These are phyloP conservation scores for Fragum fragum DNA, from an alignment of 2,888 invertebrate genomes.

Conservation along the genomic window DNA sequence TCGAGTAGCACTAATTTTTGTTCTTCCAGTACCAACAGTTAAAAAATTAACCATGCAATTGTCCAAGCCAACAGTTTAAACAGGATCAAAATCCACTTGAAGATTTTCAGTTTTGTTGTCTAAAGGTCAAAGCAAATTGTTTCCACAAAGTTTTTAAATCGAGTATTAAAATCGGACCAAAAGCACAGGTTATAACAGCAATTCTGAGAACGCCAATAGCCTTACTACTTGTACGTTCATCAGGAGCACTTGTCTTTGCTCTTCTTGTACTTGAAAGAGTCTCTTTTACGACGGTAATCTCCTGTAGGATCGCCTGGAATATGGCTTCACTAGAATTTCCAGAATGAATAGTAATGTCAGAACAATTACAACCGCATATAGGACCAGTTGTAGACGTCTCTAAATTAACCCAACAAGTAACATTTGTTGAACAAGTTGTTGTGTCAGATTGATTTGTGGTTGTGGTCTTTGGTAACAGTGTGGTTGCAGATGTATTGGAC, in stretches of 20 bases:
- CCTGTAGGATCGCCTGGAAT: neutral
- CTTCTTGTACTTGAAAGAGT: conserved; percentile 5
- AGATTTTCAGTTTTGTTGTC: too few relatives aligned
- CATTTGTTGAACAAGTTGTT: neutral
- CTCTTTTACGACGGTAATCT: neutral
- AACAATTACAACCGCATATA: neutral
- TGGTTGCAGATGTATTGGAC: neutral
- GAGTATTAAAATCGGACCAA: neutral
- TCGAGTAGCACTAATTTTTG: too few relatives aligned
- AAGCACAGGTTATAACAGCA: neutral
- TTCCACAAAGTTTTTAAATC: conserved; percentile 10
- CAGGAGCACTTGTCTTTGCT: conserved; percentile 9
- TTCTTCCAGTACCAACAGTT: too few relatives aligned
- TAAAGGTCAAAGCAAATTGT: neutral
- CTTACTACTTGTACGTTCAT: conserved; percentile 10
- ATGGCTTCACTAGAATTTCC: neutral
- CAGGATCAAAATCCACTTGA: too few relatives aligned
- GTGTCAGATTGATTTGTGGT: neutral
- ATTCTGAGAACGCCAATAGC: neutral
- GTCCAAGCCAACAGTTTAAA: too few relatives aligned
- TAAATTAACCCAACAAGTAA: neutral
- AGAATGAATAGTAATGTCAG: neutral
- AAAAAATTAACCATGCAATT: too few relatives aligned
- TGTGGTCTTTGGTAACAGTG: neutral
- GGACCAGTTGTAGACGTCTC: neutral